Evolutionary conservation across 1,140 invertebrate species (phyloP).

Genomic region (Aphis gossypii): DNA sequence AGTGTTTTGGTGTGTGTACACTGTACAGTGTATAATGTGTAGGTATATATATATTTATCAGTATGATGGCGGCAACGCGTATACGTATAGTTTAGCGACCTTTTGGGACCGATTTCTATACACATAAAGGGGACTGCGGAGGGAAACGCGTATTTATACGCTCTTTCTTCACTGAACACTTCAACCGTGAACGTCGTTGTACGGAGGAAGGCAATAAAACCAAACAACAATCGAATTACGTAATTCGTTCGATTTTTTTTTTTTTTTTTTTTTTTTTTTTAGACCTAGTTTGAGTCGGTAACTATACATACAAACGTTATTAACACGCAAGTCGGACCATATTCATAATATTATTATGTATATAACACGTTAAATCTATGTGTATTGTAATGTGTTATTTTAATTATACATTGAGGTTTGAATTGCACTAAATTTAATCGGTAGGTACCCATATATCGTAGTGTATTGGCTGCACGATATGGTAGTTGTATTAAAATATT

Average conservation of each 20-base stretch:
- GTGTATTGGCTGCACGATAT: no score
- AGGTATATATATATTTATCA: not conserved
- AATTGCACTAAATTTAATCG: no score
- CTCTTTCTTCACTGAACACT: slow-evolving; percentile 39
- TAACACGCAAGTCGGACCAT: not conserved
- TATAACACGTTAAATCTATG: not conserved
- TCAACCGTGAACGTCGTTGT: slow-evolving; percentile 34
- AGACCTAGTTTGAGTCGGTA: not conserved
- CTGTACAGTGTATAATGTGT: not conserved
- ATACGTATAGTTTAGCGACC: slow-evolving; percentile 6
- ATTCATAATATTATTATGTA: not conserved
- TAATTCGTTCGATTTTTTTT: slow-evolving; percentile 32
- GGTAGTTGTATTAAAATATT: not conserved
- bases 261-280: not conserved
- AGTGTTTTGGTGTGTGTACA: not conserved
- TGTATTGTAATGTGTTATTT: no score
- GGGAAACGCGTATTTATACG: slow-evolving; percentile 24
- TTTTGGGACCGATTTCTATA: slow-evolving; percentile 35
- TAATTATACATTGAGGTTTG: no score
- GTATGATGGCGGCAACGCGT: not conserved
- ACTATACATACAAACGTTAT: not conserved
- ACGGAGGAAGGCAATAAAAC: slow-evolving; percentile 19
- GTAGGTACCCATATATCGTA: no score
- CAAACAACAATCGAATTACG: slow-evolving; percentile 47
- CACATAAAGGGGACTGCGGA: slow-evolving; percentile 1